Evolutionary conservation across 1,140 invertebrate genomes (phyloP).

Genomic region (Trichogramma pretiosum): DNA sequence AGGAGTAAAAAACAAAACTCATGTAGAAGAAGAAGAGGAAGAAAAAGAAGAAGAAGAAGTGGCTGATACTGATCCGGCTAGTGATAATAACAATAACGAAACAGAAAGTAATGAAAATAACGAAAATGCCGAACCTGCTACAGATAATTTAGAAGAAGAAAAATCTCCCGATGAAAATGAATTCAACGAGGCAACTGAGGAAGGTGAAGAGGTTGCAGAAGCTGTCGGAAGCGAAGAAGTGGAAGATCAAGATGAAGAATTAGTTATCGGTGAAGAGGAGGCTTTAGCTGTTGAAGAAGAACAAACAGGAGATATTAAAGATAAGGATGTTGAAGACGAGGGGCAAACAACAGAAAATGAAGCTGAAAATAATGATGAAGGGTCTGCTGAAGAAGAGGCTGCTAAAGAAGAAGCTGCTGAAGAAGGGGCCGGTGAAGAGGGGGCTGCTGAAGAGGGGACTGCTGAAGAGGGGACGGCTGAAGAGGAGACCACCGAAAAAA

Average conservation of each 20-base stretch:
- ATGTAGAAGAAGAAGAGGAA: slow-evolving; percentile 1
- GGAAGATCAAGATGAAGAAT: slow-evolving; percentile 25
- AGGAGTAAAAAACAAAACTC: neutral
- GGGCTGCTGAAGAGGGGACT: neutral
- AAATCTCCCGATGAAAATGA: neutral
- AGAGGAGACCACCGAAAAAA: slow-evolving; percentile 28
- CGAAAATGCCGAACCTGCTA: slow-evolving; percentile 16
- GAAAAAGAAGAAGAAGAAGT: neutral
- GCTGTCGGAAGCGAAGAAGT: slow-evolving; percentile 16
- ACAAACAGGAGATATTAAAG: slow-evolving; percentile 20
- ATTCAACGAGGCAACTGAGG: neutral
- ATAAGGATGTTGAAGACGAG: slow-evolving; percentile 3
- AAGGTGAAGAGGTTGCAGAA: neutral
- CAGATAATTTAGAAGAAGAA: slow-evolving; percentile 4
- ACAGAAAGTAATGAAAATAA: slow-evolving; percentile 15
- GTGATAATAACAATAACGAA: slow-evolving; percentile 1
- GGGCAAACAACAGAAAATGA: slow-evolving; percentile 13
- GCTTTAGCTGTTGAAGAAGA: slow-evolving; percentile 5
- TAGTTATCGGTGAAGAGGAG: slow-evolving; percentile 14
- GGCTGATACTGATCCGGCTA: neutral
- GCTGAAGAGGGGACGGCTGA: too few species aligned
- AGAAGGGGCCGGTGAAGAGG: slow-evolving; percentile 15
- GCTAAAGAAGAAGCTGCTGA: slow-evolving; percentile 19
- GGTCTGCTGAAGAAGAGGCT: slow-evolving; percentile 16
- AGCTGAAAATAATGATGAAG: slow-evolving; percentile 6